These are phyloP conservation scores for Yponomeuta cagnagella DNA, from an alignment of 2,888 invertebrate species.

Conservation along the genomic window DNA sequence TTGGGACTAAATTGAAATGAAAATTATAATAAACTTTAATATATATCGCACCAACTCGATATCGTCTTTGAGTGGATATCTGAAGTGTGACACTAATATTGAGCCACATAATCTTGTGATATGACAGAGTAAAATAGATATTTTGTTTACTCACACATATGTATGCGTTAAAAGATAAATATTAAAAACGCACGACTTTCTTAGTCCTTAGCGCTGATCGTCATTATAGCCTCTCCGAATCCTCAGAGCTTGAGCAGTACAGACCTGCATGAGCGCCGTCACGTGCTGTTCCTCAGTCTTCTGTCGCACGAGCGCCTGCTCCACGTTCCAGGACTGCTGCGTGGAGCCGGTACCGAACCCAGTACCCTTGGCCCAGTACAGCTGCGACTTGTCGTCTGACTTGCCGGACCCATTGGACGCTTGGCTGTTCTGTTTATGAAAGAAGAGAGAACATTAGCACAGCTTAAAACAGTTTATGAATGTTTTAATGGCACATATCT, in stretches of 20 bases:
- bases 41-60: too few species aligned
- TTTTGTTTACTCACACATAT: too few species aligned
- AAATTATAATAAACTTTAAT: too few species aligned
- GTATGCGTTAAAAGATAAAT: too few species aligned
- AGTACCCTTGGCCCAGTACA: constrained; percentile 97
- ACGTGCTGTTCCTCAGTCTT: constrained; percentile 96
- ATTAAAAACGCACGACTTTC: too few species aligned
- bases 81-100: too few species aligned
- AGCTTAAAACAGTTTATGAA: not conserved
- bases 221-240: not conserved
- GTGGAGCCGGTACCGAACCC: constrained; percentile 98
- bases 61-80: too few species aligned
- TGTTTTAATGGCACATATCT: too few species aligned
- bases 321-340: constrained; percentile 97
- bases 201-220: not conserved
- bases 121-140: too few species aligned
- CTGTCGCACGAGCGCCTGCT: constrained; percentile 92
- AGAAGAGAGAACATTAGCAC: not conserved
- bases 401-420: constrained; percentile 68
- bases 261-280: constrained; percentile 83
- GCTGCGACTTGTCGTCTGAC: constrained; percentile 82
- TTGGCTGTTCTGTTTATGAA: constrained; percentile 48
- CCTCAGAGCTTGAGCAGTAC: not conserved
- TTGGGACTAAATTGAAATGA: too few species aligned
- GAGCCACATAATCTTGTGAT: too few species aligned